Evolutionary conservation across 2,797 vertebrate species (phyloP).

Genomic region (Pristis pectinata): DNA sequence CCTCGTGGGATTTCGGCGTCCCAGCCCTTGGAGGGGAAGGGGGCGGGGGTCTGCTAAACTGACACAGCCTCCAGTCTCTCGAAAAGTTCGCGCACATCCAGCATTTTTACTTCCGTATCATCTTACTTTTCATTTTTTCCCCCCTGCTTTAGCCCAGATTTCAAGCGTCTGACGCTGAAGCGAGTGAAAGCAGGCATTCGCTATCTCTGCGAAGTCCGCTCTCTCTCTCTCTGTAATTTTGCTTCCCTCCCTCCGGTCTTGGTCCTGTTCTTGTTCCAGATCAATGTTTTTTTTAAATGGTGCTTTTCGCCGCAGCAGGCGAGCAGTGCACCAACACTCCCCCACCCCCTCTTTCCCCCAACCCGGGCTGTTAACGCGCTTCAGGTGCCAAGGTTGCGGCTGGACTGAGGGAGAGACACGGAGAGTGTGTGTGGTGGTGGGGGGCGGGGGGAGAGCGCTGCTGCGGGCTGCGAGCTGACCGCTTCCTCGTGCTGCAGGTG

Average conservation of each 20-base stretch:
- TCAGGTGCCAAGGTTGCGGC: neutral
- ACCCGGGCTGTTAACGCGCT: neutral
- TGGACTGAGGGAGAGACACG: neutral
- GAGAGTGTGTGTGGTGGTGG: no score
- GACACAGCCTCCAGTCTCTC: neutral
- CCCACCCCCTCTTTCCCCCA: no score
- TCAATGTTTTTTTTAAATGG: neutral
- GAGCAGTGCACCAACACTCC: no score
- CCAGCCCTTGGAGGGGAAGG: neutral
- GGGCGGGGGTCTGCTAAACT: neutral
- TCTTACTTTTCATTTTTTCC: neutral
- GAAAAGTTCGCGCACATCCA: conserved; percentile 17
- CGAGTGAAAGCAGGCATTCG: neutral
- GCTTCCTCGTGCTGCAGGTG: conserved; percentile 15
- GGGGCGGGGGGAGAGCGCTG: neutral
- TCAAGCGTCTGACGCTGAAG: neutral
- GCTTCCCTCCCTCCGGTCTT: neutral
- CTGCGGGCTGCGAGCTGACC: neutral
- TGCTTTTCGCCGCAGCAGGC: neutral
- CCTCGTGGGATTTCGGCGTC: neutral
- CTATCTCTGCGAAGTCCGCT: neutral
- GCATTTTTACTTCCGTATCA: neutral
- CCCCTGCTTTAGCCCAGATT: neutral
- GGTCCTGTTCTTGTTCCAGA: neutral
- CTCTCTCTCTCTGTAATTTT: no score